Base-by-base conservation (phyloP, 2,888 invertebrate species). In the Salpingus planirostris region DNA sequence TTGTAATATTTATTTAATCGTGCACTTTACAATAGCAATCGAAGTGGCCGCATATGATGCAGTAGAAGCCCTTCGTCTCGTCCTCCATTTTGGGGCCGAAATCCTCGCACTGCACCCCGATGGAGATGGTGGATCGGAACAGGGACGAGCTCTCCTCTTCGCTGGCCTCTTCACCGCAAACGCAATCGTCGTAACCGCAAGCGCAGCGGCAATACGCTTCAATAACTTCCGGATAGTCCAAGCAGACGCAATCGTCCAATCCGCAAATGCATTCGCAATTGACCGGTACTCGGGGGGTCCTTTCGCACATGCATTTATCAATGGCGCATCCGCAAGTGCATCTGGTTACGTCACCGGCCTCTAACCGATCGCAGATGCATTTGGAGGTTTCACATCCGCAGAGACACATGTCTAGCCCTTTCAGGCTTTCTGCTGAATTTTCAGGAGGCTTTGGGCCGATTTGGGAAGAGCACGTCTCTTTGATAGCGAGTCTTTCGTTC, bases 41-140 rank as follows among this genome's bases (percentile, higher is more conserved):
- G 29, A 29, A 38, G 27, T 36, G 36, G 4, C 43, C 43, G 27
- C 43, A 43, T 30, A 43, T 43, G 11, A 31, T 27, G 21, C 43
- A 43, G 21, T 40, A 40, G n/a, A 24, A 29, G 7, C 24, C 26
- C 10, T 32, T 21, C n/a, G 33, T 21, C 5, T 29, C 4, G 10
- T 12, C 12, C 24, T 18, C 18, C 8, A 18, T 18, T 18, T 18
- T 18, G 8, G 18, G 18, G 6, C 8, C 18, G 8, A 18, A 7
- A 18, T n/a, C n/a, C n/a, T n/a, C n/a, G n/a, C n/a, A n/a, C n/a
- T n/a, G n/a, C n/a, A n/a, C n/a, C n/a, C n/a, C n/a, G n/a, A n/a
- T n/a, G n/a, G n/a, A n/a, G n/a, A n/a, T n/a, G n/a, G n/a, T n/a
- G n/a, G n/a, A n/a, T n/a, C n/a, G n/a, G n/a, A n/a, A n/a, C n/a